Evolutionary conservation across 2,113 vertebrate species (phyloP), one percentile per base, ranked within the genome.

Genomic region (Gavia stellata): DNA sequence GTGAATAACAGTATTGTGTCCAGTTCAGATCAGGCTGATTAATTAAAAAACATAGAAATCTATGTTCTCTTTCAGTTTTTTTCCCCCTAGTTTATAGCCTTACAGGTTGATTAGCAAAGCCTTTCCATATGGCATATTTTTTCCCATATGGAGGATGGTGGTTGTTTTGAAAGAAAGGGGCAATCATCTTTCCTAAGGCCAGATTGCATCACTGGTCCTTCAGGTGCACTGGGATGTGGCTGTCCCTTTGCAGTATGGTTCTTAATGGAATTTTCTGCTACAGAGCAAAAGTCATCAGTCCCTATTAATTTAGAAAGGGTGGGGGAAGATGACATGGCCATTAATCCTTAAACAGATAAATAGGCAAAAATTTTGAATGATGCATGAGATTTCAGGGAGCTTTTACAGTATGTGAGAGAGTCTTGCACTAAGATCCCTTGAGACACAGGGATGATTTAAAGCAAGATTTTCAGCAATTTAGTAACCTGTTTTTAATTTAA

Each of bases 321-420:
- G 3, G 40, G 6, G 34, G 23, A 93, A 84, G 83, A 63, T 68
- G 65, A 42, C 65, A 59, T 49, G 56, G 58, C n/a, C 70, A 61
- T 85, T 94, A 92, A 96, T 96, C 77, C 70, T 93, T 91, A 82
- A 89, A 65, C 34, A 91, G 89, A 81, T 92, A 96, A 86, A 92
- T 67, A 91, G 73, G 42, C 59, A 86, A 80, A 90, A 77, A 62
- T 91, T 94, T 61, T 94, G 81, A 85, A 86, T 77, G 81, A 90
- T 90, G 66, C 53, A 55, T 92, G 81, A 85, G 77, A 58, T 92
- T 77, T 85, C 84, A 88, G 73, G 58, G 86, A 95, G 70, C 36
- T 96, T 87, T 95, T 85, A 66, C 29, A 75, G 24, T 50, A 45
- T 49, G 17, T 59, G 44, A 81, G 74, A 67, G 42, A 66, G 53